Conservation (phyloP, 2,113 vertebrate species). For the Cynocephalus volans region DNA sequence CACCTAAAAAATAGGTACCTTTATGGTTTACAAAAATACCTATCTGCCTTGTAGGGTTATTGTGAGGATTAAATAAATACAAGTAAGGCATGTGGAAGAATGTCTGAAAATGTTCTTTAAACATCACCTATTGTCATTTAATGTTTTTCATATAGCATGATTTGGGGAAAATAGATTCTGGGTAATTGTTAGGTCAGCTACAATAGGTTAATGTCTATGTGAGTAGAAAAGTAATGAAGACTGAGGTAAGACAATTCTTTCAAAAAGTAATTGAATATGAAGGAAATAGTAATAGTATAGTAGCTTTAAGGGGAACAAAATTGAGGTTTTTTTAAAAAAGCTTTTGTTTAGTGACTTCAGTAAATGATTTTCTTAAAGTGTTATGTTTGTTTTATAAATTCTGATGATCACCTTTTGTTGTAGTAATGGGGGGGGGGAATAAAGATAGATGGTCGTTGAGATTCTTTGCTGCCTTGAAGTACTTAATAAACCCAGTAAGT, state of each 20-base stretch:
- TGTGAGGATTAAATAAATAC: neutral
- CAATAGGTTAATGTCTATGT: neutral
- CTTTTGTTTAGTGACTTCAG: neutral
- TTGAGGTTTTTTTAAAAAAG: neutral
- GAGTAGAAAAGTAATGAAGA: neutral
- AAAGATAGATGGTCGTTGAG: neutral
- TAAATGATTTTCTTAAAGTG: neutral
- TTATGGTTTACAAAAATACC: no score
- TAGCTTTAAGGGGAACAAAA: neutral
- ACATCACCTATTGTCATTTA: neutral
- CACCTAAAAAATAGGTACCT: neutral
- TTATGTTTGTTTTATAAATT: conserved; percentile 27
- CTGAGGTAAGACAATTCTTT: conserved; percentile 6
- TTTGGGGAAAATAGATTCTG: neutral
- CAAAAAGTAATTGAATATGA: neutral
- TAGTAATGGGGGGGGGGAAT: conserved; percentile 2
- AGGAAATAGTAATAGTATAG: neutral
- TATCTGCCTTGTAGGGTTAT: neutral
- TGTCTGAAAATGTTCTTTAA: conserved; percentile 39
- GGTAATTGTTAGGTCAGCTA: neutral
- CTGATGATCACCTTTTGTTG: neutral
- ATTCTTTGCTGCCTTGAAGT: conserved; percentile 17
- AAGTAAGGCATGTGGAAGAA: conserved; percentile 20
- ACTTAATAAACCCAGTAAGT: neutral
- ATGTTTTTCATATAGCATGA: neutral